Evolutionary conservation across 2,113 vertebrate genomes (phyloP).

Genomic region (Sterrhoptilus dennistouni): DNA sequence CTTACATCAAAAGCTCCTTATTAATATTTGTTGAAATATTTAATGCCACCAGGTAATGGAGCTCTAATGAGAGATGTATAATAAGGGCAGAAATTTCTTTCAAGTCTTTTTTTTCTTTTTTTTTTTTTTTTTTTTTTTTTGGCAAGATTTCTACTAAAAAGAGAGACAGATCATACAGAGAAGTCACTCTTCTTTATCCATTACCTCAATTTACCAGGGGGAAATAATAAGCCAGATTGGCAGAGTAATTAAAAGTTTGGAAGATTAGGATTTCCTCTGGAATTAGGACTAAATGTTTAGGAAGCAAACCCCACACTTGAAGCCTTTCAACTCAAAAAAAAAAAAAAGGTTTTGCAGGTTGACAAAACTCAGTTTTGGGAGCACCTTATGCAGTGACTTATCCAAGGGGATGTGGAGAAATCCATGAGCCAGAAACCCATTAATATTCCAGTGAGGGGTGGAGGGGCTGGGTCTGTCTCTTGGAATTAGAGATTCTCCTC

Average conservation of each 20-base stretch:
- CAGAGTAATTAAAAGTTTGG: not conserved
- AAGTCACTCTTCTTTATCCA: not conserved
- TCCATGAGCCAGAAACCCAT: not conserved
- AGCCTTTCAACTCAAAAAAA: not conserved
- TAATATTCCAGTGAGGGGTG: not conserved
- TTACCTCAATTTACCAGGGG: not conserved
- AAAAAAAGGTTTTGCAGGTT: not conserved
- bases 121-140: not conserved
- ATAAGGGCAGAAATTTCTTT: constrained; percentile 28
- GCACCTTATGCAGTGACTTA: not conserved
- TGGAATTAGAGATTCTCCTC: not conserved
- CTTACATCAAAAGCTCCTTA: not conserved
- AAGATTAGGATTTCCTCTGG: not conserved
- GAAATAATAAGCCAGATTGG: constrained; percentile 26
- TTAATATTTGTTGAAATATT: constrained; percentile 41
- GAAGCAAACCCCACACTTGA: not conserved
- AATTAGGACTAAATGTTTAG: not conserved
- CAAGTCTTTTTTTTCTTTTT: not conserved
- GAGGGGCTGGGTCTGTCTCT: not conserved
- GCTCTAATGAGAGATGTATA: not conserved
- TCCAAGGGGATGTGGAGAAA: not conserved
- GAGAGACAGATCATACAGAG: not conserved
- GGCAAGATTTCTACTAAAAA: not conserved
- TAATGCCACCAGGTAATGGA: constrained; percentile 4
- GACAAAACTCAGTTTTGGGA: not conserved